Conservation (phyloP, 2,113 vertebrate species). For the Pterocles orientalis region DNA sequence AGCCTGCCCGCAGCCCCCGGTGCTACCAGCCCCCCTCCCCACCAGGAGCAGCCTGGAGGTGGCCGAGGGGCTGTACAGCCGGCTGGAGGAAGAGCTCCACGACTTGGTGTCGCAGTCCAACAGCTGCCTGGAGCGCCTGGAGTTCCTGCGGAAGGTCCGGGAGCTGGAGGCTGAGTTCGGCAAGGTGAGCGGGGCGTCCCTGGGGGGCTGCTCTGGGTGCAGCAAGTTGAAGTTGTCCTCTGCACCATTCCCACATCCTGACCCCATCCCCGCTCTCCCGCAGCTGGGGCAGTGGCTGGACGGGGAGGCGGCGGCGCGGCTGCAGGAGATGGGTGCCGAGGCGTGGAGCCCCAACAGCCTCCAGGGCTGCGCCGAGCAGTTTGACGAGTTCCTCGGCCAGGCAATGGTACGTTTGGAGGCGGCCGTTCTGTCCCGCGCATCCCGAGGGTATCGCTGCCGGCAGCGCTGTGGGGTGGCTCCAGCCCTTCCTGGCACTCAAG, state of each 20-base stretch:
- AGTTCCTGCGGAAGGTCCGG: conserved; percentile 79
- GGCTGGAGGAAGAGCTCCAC: conserved; percentile 90
- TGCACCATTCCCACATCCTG: accelerated
- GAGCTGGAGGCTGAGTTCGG: conserved; percentile 78
- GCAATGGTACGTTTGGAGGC: conserved; percentile 79
- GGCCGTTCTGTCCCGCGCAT: neutral
- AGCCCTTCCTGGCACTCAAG: accelerated
- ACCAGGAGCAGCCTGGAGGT: conserved; percentile 79
- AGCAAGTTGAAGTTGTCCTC: neutral
- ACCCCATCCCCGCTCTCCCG: neutral
- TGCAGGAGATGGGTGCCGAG: conserved; percentile 75
- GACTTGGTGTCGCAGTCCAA: conserved; percentile 89
- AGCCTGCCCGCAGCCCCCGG: neutral
- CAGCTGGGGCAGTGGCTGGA: conserved; percentile 89
- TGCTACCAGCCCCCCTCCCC: neutral
- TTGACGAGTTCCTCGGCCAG: conserved; percentile 84
- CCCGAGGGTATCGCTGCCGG: accelerated
- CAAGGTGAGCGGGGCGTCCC: conserved; percentile 60
- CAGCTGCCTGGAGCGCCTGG: conserved; percentile 82
- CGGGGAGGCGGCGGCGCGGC: conserved; percentile 76
- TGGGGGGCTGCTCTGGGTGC: neutral
- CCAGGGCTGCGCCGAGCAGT: conserved; percentile 72
- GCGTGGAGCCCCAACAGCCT: conserved; percentile 71
- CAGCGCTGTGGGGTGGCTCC: accelerated
- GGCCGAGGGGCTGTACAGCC: conserved; percentile 82